phyloP scores from a whole-genome alignment of 2,888 invertebrate genomes.

The Drosophila cyrtoloma region DNA sequence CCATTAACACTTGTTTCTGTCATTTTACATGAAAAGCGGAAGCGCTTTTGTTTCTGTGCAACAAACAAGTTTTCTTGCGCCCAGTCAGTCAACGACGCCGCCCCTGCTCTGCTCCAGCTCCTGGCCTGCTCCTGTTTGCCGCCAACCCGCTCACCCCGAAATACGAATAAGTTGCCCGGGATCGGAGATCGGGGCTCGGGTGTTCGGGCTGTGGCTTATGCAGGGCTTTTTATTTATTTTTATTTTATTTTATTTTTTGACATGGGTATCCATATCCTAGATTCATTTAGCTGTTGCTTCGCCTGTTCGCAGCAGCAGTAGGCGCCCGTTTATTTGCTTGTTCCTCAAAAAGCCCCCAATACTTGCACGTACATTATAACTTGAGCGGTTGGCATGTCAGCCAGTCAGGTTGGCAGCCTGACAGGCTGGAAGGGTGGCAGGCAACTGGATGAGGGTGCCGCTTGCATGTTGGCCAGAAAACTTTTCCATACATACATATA shows the following conservation, averaged over 20 bases:
- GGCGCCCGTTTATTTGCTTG: slow-evolving; percentile 61
- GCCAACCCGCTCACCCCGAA: slow-evolving; percentile 25
- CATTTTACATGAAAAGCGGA: slow-evolving; percentile 80
- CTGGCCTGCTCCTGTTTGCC: slow-evolving; percentile 23
- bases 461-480: slow-evolving; percentile 63
- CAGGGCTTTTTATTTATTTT: slow-evolving; percentile 46
- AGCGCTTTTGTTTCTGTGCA: slow-evolving; percentile 80
- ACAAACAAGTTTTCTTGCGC: slow-evolving; percentile 75
- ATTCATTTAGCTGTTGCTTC: slow-evolving; percentile 61
- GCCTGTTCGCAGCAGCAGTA: slow-evolving; percentile 46
- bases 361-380: slow-evolving; percentile 67
- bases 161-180: slow-evolving; percentile 17
- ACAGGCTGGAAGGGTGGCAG: slow-evolving; percentile 30
- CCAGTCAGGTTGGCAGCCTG: slow-evolving; percentile 64
- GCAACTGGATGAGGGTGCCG: slow-evolving; percentile 68
- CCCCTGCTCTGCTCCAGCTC: slow-evolving; percentile 46
- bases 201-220: slow-evolving; percentile 27
- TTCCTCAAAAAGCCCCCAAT: slow-evolving; percentile 47
- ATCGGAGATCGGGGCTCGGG: background rate
- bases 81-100: slow-evolving; percentile 23
- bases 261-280: slow-evolving; percentile 76
- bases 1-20: slow-evolving; percentile 82
- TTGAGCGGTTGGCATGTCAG: slow-evolving; percentile 51
- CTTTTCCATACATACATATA: slow-evolving; percentile 43
- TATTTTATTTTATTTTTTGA: slow-evolving; percentile 60